phyloP scores from a whole-genome alignment of 2,888 invertebrate species.

The Macrophya annulata region DNA sequence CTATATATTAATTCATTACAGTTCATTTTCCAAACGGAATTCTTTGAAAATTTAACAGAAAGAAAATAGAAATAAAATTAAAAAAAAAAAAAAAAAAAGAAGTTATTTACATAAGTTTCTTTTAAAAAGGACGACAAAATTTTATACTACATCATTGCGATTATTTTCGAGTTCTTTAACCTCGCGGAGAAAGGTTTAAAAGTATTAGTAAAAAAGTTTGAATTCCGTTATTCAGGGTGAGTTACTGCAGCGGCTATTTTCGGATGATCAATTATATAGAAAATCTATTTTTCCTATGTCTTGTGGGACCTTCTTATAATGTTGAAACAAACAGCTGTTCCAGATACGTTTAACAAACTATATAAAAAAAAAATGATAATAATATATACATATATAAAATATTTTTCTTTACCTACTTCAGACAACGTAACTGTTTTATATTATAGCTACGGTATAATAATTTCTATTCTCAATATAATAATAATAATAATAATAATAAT shows the following conservation, averaged over 20 bases:
- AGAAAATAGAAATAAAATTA: background rate
- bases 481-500: too few species aligned
- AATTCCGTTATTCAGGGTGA: background rate
- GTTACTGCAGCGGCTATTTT: background rate
- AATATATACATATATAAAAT: too few species aligned
- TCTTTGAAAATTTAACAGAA: background rate
- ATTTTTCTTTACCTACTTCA: background rate
- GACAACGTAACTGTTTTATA: too few species aligned
- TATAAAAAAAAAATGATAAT: background rate
- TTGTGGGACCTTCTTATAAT: background rate
- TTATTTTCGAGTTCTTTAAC: background rate
- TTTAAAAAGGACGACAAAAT: too few species aligned
- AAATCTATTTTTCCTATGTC: background rate
- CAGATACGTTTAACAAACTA: background rate
- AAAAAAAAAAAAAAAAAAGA: background rate
- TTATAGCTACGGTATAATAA: too few species aligned
- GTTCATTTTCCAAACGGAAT: background rate
- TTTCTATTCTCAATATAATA: too few species aligned
- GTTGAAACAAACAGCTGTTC: background rate
- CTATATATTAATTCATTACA: background rate
- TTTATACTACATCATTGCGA: background rate
- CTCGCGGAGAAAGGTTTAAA: background rate
- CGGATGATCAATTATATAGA: background rate
- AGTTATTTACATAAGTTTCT: background rate
- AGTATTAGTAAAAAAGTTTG: slow-evolving; percentile 10